Evolutionary conservation across 2,797 vertebrate genomes (phyloP), one percentile per base, ranked within the genome.

Genomic region (Semaprochilodus insignis): DNA sequence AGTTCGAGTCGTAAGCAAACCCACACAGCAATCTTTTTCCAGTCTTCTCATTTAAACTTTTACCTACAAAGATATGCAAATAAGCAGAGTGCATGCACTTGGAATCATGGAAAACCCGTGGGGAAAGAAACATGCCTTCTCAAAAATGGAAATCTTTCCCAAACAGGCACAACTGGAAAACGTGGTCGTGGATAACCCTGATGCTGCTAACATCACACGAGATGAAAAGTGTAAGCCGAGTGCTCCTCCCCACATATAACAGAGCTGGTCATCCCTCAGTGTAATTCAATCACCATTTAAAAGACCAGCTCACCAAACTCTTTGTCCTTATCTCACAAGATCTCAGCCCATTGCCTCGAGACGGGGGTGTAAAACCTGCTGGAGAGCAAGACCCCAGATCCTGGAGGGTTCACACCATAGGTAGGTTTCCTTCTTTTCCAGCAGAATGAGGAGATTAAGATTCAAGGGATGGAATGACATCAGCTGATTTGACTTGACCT

Each of bases 1-100:
- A 52, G 85, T 94, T 82, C 86, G 74, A 79, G 90, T 95, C 91
- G 94, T 94, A 67, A 92, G 92, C 84, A 11, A 72, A 81, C 21
- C 21, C 15, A 52, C 25, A 62, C 1, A 36, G 6, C 36, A 23
- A 57, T 63, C 34, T 40, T 66, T 67, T 27, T 13, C 13, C 23
- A 36, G 2, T 16, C 16, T 31, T 65, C 27, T 21, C 7, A 66
- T 66, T 8, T 69, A 44, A 69, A 44, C 19, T 6, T 4, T 48
- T 11, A 27, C 6, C 4, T 4, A 14, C 67, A 4, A 11, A 15
- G 36, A n/a, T 23, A 44, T 70, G 13, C 67, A 44, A 44, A 70
- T 67, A 19, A 13, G 14, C 14, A 71, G 2, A 44, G 1, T 48
- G 67, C n/a, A 48, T 52, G 21, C n/a, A 51, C 13, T 27, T 70